Conservation (phyloP, 2,888 invertebrate genomes). For the Drosophila peninsularis region DNA sequence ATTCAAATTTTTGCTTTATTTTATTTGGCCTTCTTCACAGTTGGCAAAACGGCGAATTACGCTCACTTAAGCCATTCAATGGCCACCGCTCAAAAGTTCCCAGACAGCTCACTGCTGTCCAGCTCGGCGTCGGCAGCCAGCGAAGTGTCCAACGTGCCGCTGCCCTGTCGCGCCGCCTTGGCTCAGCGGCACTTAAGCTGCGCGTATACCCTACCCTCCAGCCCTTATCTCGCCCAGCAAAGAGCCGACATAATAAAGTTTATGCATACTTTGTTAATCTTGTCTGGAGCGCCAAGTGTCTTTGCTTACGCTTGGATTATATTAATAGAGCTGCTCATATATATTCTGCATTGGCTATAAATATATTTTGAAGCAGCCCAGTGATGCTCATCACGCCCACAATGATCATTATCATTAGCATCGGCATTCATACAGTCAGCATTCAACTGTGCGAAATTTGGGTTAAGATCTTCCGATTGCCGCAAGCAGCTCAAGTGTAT, state of each 20-base stretch:
- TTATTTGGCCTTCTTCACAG: slow-evolving; percentile 9
- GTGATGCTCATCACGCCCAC: no score
- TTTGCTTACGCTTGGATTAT: slow-evolving; percentile 4
- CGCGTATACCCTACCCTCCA: not conserved
- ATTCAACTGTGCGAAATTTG: not conserved
- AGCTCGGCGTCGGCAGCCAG: not conserved
- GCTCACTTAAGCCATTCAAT: slow-evolving; percentile 62
- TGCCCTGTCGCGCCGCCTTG: not conserved
- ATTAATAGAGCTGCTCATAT: slow-evolving; percentile 1
- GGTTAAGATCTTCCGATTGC: not conserved
- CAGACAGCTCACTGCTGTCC: slow-evolving; percentile 25
- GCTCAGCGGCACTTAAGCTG: slow-evolving; percentile 8
- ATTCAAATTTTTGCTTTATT: slow-evolving; percentile 27
- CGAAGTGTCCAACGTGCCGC: slow-evolving; percentile 3
- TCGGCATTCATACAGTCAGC: not conserved
- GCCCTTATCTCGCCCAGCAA: not conserved
- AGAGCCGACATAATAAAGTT: not conserved
- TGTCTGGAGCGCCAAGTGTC: not conserved
- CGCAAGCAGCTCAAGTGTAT: slow-evolving; percentile 12
- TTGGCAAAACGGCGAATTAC: slow-evolving; percentile 56
- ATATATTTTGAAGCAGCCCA: no score
- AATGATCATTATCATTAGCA: not conserved
- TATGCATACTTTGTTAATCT: slow-evolving; percentile 9
- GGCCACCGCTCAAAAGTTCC: slow-evolving; percentile 24
- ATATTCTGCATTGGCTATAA: no score